Evolutionary conservation across 2,797 vertebrate species (phyloP), one percentile per base, ranked within the genome.

Genomic region (Rhincodon typus): DNA sequence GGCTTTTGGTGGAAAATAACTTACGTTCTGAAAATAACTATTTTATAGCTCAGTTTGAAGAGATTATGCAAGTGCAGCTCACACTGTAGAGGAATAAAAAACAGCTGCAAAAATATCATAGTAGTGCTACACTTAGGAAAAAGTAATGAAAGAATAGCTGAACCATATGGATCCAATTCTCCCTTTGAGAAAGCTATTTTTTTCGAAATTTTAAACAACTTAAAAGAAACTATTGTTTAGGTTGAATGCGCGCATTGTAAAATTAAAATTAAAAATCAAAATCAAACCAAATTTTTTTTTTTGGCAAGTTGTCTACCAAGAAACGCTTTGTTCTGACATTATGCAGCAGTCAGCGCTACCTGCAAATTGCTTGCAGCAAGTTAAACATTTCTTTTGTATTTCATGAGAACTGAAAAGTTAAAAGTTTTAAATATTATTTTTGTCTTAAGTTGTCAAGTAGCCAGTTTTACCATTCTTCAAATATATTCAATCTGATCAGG

Each of bases 51-150:
- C 90, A 42, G 34, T 67, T 69, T 94, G 34, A 94, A n/a, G 10
- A 94, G 19, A 69, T 67, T 67, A 38, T 66, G 2, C 4, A 94
- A 94, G 66, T 67, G 57, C 7, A 25, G n/a, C 38, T 67, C 62
- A 94, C 90, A 67, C 90, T 25, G 46, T 50, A 94, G n/a, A 94
- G n/a, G n/a, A 94, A 94, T 94, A 69, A 94, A 69, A 94, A 94
- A 69, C 34, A 94, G 90, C 90, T 94, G 90, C 62, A 94, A 67
- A 94, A 94, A 94, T 69, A 66, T 94, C 66, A 69, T 21, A 94
- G 62, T 69, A 57, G 27, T 12, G 2, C 30, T 57, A 53, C 84
- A 86, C 42, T 12, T 50, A 88, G 86, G 30, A 46, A 84, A 84
- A 84, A 88, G 25, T 88, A 94, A 67, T 62, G 38, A 94, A 93